Base-by-base conservation (phyloP, 2,797 vertebrate genomes). In the Enteromius mattozi region DNA sequence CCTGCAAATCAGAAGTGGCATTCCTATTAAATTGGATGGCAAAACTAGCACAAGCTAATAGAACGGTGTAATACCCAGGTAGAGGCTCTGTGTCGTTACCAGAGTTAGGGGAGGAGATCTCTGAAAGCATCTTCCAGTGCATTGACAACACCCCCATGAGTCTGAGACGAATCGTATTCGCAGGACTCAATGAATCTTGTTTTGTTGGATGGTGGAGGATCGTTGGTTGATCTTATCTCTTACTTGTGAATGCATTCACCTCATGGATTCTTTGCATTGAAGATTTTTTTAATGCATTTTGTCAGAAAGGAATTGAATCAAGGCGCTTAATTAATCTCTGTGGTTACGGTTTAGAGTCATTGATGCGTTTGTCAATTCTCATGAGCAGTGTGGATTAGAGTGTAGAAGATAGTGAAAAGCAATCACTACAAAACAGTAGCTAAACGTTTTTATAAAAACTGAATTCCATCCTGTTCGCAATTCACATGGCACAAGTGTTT, bases 311-410 rank as follows among this genome's bases (percentile, higher is more conserved):
- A 66, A 47, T 56, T 80, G 51, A 37, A 49, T 76, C 63, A 81
- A 81, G 78, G 47, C 30, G 59, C 40, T 83, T 68, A 77, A 85
- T 81, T 66, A 68, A 37, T 80, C 72, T 78, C 65, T 56, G 35
- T 66, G 65, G 47, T 72, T 54, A 19, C 61, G 21, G 30, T n/a
- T 83, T 68, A 45, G 77, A 66, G 68, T 54, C 65, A 66, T 82
- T 86, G 56, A 71, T 51, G 45, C 21, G 0, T 68, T 37, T 72
- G 54, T 74, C 37, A 81, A 56, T 42, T 71, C 51, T 61, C 30
- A 49, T 24, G 81, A 75, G 71, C 9, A n/a, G 56, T 42, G 21
- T n/a, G 59, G 40, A 72, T 74, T 49, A 63, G 69, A 37, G 8
- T 24, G 17, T 49, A 47, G 30, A 27, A 63, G 54, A 45, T 4